Percentiles rank a stretch among this genome's conserved stretches.
phyloP scores from a whole-genome alignment of 1,140 invertebrate species.

The Nebria ingens region DNA sequence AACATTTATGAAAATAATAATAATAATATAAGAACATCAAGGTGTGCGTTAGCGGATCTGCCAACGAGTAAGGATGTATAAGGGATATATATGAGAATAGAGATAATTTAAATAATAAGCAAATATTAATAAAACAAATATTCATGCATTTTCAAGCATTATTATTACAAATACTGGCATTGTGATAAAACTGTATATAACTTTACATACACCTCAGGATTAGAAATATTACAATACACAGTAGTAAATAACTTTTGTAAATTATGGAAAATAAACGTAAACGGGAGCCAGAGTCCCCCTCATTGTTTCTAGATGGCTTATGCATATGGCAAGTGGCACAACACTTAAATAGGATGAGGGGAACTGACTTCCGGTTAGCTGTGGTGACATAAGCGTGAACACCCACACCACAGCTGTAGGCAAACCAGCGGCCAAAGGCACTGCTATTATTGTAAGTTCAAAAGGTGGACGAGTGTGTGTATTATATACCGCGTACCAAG shows the following conservation, averaged over 20 bases:
- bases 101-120: constrained; percentile 48
- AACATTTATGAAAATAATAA: neutral
- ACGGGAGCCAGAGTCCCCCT: no score
- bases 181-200: constrained; percentile 29
- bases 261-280: constrained; percentile 24
- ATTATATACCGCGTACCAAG: neutral
- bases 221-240: constrained; percentile 48
- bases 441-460: constrained; percentile 33
- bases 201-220: constrained; percentile 36
- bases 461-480: constrained; percentile 20
- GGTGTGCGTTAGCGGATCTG: constrained; percentile 6
- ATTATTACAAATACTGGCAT: constrained; percentile 73
- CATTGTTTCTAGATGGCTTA: no score
- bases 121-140: constrained; percentile 78
- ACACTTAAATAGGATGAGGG: no score
- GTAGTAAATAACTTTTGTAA: constrained; percentile 41
- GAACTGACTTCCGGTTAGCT: neutral
- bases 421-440: constrained; percentile 35
- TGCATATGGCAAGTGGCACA: no score
- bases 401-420: constrained; percentile 26
- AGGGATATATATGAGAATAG: constrained; percentile 15
- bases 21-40: neutral
- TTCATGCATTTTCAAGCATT: constrained; percentile 78
- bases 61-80: constrained; percentile 1
- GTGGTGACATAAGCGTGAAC: constrained; percentile 22